Conservation (phyloP, 2,797 vertebrate genomes). For the Alcedo quadribrachys region DNA sequence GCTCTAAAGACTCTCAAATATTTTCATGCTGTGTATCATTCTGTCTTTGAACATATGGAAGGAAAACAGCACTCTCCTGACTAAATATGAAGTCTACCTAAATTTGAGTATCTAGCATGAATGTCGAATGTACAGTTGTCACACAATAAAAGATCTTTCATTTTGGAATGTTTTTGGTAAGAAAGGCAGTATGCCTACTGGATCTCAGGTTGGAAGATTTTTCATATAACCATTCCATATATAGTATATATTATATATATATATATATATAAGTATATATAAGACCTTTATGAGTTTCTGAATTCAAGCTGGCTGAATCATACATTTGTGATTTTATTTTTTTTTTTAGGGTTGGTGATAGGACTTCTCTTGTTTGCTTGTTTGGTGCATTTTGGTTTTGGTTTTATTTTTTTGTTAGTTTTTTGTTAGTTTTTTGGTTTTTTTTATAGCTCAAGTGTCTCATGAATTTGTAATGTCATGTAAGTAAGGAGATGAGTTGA, state of each 20-base stretch:
- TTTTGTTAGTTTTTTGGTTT: not conserved
- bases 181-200: not conserved
- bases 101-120: not conserved
- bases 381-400: not conserved
- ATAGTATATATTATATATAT: not conserved
- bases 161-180: not conserved
- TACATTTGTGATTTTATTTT: fast-evolving
- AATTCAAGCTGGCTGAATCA: not conserved
- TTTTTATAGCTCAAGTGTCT: not conserved
- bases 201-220: not conserved
- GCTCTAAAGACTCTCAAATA: slow-evolving; percentile 26
- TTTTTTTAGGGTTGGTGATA: not conserved
- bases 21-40: slow-evolving; percentile 35
- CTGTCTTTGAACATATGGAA: slow-evolving; percentile 30
- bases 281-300: not conserved
- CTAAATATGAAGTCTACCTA: not conserved
- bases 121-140: not conserved
- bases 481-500: not conserved
- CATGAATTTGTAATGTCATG: not conserved
- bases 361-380: not conserved
- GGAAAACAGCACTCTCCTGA: slow-evolving; percentile 9
- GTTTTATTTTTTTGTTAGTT: not conserved
- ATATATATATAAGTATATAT: too few relatives aligned
- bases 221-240: not conserved
- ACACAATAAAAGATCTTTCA: not conserved